phyloP scores from a whole-genome alignment of 1,140 invertebrate species.

The Nasonia giraulti region DNA sequence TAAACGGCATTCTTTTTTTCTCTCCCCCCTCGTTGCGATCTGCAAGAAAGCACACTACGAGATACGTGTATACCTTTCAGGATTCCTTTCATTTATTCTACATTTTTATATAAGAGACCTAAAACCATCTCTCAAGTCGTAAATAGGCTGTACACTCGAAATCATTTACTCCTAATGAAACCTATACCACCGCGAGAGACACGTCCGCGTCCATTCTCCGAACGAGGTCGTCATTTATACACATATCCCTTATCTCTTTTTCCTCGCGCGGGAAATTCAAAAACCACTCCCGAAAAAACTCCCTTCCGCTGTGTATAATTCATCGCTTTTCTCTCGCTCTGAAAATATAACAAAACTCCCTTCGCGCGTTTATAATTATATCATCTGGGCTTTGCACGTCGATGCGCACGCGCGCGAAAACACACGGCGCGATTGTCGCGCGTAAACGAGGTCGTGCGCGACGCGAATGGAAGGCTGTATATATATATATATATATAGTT shows the following conservation, averaged over 20 bases:
- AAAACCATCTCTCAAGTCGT: too few species aligned
- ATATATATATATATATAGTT: background rate
- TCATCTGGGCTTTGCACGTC: background rate
- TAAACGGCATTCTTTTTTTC: background rate
- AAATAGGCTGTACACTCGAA: too few species aligned
- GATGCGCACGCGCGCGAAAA: background rate
- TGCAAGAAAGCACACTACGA: too few species aligned
- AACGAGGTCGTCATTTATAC: too few species aligned
- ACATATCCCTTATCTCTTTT: background rate
- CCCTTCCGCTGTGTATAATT: background rate
- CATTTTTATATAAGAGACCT: too few species aligned
- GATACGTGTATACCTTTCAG: background rate
- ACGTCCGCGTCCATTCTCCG: too few species aligned
- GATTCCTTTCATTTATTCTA: background rate
- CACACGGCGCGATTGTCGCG: background rate
- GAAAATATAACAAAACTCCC: background rate
- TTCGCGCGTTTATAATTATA: background rate
- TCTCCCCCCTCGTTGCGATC: too few species aligned
- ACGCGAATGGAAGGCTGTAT: background rate
- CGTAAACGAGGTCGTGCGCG: background rate
- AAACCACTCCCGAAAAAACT: background rate
- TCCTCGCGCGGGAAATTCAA: background rate
- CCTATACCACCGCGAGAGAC: too few species aligned
- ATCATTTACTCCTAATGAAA: too few species aligned
- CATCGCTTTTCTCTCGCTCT: background rate